These are phyloP conservation scores for Rhinella marina DNA, from an alignment of 2,797 vertebrate species.

Conservation along the genomic window DNA sequence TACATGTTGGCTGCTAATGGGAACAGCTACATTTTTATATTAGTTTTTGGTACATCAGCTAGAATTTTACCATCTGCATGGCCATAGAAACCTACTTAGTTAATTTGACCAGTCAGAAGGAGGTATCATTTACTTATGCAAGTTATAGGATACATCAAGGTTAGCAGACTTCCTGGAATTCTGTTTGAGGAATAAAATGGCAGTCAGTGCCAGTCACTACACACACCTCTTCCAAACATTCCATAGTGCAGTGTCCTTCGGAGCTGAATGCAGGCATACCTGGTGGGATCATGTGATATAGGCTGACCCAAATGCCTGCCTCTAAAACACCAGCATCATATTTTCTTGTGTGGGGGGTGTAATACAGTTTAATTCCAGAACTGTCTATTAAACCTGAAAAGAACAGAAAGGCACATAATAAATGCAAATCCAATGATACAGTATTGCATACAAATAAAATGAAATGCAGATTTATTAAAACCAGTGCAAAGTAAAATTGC, in stretches of 20 bases:
- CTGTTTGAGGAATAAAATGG: background rate
- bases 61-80: too few relatives aligned
- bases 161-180: background rate
- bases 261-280: conserved; percentile 83
- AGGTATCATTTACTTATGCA: background rate
- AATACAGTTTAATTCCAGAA: conserved; percentile 83
- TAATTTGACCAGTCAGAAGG: background rate
- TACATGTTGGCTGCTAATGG: too few relatives aligned
- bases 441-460: background rate
- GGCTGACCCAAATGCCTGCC: conserved; percentile 87
- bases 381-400: conserved; percentile 80
- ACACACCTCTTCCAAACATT: conserved; percentile 86
- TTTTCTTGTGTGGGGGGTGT: conserved; percentile 77
- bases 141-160: background rate
- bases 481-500: too few relatives aligned
- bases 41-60: too few relatives aligned
- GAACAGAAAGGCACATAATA: conserved; percentile 56
- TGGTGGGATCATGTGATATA: conserved; percentile 88
- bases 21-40: too few relatives aligned
- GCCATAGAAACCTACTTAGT: too few relatives aligned
- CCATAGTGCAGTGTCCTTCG: conserved; percentile 85
- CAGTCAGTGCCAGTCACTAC: background rate
- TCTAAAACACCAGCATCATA: conserved; percentile 86
- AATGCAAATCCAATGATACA: background rate
- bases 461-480: background rate